Evolutionary conservation across 2,797 vertebrate genomes (phyloP).

Genomic region (Gila robusta): DNA sequence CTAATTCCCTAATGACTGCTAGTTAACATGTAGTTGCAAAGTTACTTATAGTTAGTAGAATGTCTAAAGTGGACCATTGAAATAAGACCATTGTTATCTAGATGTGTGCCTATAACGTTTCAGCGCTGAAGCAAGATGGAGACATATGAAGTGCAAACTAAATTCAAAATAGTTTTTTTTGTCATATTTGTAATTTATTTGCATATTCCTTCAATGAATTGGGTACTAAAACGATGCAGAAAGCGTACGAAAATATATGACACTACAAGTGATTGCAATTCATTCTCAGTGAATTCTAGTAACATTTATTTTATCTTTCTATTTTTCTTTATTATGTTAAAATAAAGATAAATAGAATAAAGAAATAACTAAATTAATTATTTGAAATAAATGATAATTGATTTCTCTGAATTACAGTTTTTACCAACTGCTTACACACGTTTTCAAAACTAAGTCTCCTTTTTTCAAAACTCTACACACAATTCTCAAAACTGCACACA

Average conservation of each 20-base stretch:
- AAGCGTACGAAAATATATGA: background rate
- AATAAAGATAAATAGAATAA: background rate
- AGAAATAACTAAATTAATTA: background rate
- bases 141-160: background rate
- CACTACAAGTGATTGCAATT: background rate
- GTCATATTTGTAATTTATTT: background rate
- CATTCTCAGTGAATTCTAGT: no score
- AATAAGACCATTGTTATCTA: background rate
- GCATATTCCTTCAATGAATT: background rate
- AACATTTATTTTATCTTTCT: background rate
- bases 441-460: no score
- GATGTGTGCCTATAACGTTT: background rate
- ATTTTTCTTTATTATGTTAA: background rate
- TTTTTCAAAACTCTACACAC: no score
- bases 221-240: background rate
- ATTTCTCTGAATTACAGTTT: background rate
- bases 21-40: no score
- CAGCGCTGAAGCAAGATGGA: no score
- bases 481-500: no score
- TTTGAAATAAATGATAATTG: background rate
- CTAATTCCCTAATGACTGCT: no score
- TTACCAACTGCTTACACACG: no score
- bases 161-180: background rate
- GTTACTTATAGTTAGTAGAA: no score
- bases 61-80: background rate